Conservation (phyloP, 1,140 invertebrate species). For the Camponotus floridanus region DNA sequence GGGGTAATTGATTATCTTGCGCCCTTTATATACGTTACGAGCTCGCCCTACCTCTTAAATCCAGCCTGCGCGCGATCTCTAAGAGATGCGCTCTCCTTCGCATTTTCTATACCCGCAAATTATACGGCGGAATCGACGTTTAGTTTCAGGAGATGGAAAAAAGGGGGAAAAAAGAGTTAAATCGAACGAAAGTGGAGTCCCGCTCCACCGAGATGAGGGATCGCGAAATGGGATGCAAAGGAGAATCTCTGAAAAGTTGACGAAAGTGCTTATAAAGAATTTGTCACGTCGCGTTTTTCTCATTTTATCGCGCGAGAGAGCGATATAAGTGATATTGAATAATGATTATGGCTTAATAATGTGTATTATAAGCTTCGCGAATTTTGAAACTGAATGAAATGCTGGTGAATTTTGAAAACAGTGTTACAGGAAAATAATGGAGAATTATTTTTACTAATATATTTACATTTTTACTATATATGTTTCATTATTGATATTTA, state of each 20-base stretch:
- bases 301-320: background rate
- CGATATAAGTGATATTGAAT: slow-evolving; percentile 25
- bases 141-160: slow-evolving; percentile 33
- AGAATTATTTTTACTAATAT: background rate
- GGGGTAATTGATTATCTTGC: slow-evolving; percentile 83
- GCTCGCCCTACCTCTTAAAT: slow-evolving; percentile 74
- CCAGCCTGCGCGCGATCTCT: slow-evolving; percentile 69
- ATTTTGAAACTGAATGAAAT: slow-evolving; percentile 1
- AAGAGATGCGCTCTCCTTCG: slow-evolving; percentile 68
- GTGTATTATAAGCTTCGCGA: background rate
- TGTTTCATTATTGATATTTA: background rate
- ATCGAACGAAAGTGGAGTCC: slow-evolving; percentile 52
- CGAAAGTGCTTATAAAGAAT: slow-evolving; percentile 22
- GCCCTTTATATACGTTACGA: slow-evolving; percentile 77
- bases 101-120: slow-evolving; percentile 74
- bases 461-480: background rate
- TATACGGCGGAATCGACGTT: slow-evolving; percentile 71
- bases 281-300: slow-evolving; percentile 20
- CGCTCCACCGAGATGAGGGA: slow-evolving; percentile 23
- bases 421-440: background rate
- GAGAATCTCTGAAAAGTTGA: slow-evolving; percentile 43
- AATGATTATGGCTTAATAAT: slow-evolving; percentile 16
- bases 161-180: slow-evolving; percentile 43
- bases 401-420: background rate
- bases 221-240: slow-evolving; percentile 27